Conservation (phyloP, 2,888 invertebrate species). For the Caenorhabditis macrosperma region DNA sequence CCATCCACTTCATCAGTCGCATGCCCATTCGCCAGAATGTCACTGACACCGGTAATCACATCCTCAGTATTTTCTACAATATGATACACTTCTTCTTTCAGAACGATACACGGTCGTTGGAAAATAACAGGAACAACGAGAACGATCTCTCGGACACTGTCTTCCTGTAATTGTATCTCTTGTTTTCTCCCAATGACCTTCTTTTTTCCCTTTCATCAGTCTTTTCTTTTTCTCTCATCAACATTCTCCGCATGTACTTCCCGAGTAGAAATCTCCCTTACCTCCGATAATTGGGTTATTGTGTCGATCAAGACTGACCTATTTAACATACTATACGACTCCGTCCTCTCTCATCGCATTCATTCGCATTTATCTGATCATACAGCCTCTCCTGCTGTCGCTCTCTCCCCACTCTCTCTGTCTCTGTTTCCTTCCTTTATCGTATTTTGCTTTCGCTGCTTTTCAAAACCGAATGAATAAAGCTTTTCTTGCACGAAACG, state of each 20-base stretch:
- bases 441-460: slow-evolving; percentile 10
- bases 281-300: slow-evolving; percentile 60
- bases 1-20: slow-evolving; percentile 25
- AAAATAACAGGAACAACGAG: slow-evolving; percentile 6
- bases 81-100: neutral
- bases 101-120: slow-evolving; percentile 17
- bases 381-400: neutral
- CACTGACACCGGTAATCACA: slow-evolving; percentile 6
- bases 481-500: slow-evolving; percentile 3
- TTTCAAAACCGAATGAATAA: slow-evolving; percentile 21
- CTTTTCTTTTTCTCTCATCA: slow-evolving; percentile 1
- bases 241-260: neutral
- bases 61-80: neutral
- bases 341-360: slow-evolving; percentile 2
- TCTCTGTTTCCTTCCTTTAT: slow-evolving; percentile 12
- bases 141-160: slow-evolving; percentile 49
- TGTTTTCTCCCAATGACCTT: neutral
- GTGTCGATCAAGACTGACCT: slow-evolving; percentile 57
- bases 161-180: slow-evolving; percentile 36
- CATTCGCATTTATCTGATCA: slow-evolving; percentile 14
- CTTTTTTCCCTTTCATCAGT: too few relatives aligned
- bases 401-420: too few relatives aligned
- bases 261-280: slow-evolving; percentile 38
- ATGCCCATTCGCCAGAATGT: slow-evolving; percentile 42
- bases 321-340: slow-evolving; percentile 32